A percentile compares a stretch with the other conserved stretches of the same genome.
Conservation (phyloP, 1,140 invertebrate genomes). For the Hyposmocoma kahamanoa region DNA sequence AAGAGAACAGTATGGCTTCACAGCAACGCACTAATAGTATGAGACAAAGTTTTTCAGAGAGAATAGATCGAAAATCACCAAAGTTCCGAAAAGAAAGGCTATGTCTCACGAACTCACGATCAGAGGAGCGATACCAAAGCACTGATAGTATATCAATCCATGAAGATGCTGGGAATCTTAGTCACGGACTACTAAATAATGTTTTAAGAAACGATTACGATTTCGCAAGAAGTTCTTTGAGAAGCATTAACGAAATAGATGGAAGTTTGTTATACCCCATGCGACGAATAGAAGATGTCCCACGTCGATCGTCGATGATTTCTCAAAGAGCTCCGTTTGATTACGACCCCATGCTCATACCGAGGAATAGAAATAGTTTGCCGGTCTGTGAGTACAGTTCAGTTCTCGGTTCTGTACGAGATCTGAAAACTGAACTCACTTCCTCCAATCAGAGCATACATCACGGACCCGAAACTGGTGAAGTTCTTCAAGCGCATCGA, state of each 20-base stretch:
- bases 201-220: conserved; percentile 53
- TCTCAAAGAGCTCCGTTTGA: conserved; percentile 55
- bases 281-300: conserved; percentile 38
- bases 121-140: conserved; percentile 69
- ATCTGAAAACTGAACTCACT: conserved; percentile 56
- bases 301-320: conserved; percentile 59
- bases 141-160: conserved; percentile 65
- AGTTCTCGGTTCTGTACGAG: conserved; percentile 48
- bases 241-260: conserved; percentile 58
- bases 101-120: conserved; percentile 49
- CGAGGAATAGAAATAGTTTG: conserved; percentile 65
- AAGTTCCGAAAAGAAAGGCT: conserved; percentile 62
- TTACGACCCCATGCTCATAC: conserved; percentile 62
- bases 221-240: conserved; percentile 56
- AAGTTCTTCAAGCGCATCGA: conserved; percentile 68
- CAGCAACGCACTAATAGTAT: conserved; percentile 62
- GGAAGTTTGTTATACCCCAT: conserved; percentile 33
- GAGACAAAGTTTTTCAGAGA: conserved; percentile 69
- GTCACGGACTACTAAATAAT: conserved; percentile 43
- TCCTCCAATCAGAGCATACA: conserved; percentile 68
- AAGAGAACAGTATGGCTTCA: conserved; percentile 78
- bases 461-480: conserved; percentile 41
- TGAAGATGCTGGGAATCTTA: no score
- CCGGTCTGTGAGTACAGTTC: conserved; percentile 65
- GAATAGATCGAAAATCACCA: conserved; percentile 63